Base-by-base conservation (phyloP, 2,888 invertebrate genomes). In the Epistrophella euchroma region DNA sequence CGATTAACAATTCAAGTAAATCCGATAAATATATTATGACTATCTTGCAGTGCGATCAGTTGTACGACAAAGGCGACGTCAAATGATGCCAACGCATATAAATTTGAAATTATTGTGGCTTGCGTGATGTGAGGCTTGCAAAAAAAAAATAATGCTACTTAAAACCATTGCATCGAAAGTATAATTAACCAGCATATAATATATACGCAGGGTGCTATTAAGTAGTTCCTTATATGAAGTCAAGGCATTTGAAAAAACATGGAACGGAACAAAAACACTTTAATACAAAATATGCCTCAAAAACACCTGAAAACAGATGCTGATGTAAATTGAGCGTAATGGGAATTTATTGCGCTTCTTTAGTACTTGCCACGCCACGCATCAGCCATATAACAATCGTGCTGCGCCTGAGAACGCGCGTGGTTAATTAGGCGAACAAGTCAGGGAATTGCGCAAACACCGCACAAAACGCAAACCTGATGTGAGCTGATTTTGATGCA, bases 311-410 rank as follows among this genome's bases (percentile, higher is more conserved):
- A 77, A 77, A 70, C 82, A 74, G 73, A 77, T 64, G 77, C 50
- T 86, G 86, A 86, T 86, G 86, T 82, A 82, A 86, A 86, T 78
- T 86, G 86, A 86, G 70, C 40, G 71, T 82, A 86, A 86, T 86
- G 77, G 62, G 64, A 82, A 82, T 77, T 82, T 82, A 86, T 82
- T 52, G 50, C 73, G 37, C 68, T 35, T 37, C 32, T 66, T 43
- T 11, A 7, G 10, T 58, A 11, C 35, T 11, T 9, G 28, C 28
- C 50, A 25, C n/a, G 22, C 32, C 58, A 58, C 58, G 19, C 28
- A 60, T 55, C 72, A 58, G 47, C 74, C 37, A 45, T 55, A 73
- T 55, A 73, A 71, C 80, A 72, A 52, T 47, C 71, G 77, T 73
- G 68, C 56, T 68, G 73, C 45, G 73, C 22, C 58, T 64, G 62